These are phyloP conservation scores for Cirrhinus molitorella DNA, from an alignment of 2,797 vertebrate genomes.

Conservation along the genomic window DNA sequence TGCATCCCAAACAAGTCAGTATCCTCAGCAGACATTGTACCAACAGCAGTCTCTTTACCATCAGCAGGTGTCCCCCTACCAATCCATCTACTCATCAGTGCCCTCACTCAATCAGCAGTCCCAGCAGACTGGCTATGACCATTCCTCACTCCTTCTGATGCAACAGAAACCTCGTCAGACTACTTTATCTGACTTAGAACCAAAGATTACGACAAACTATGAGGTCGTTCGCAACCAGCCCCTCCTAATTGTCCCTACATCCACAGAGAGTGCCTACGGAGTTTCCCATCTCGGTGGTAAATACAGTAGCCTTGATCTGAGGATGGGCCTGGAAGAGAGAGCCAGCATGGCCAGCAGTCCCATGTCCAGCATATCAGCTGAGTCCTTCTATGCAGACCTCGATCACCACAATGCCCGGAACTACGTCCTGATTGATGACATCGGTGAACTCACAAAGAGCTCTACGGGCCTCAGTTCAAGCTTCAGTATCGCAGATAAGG, in stretches of 20 bases:
- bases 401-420: slow-evolving; percentile 93
- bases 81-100: slow-evolving; percentile 86
- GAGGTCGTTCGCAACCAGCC: slow-evolving; percentile 96
- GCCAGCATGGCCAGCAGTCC: slow-evolving; percentile 94
- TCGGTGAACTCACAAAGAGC: slow-evolving; percentile 95
- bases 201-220: slow-evolving; percentile 95
- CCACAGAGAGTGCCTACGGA: slow-evolving; percentile 88
- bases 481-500: slow-evolving; percentile 94
- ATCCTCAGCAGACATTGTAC: slow-evolving; percentile 90
- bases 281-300: slow-evolving; percentile 91
- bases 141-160: slow-evolving; percentile 91
- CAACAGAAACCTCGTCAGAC: slow-evolving; percentile 91
- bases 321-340: slow-evolving; percentile 93
- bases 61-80: slow-evolving; percentile 93
- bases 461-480: slow-evolving; percentile 86
- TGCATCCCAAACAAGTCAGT: slow-evolving; percentile 91
- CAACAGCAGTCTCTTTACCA: slow-evolving; percentile 93
- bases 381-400: slow-evolving; percentile 97
- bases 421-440: slow-evolving; percentile 97
- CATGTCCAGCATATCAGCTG: slow-evolving; percentile 97
- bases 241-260: slow-evolving; percentile 94
- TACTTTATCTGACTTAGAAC: slow-evolving; percentile 89
- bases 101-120: slow-evolving; percentile 87
- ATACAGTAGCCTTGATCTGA: slow-evolving; percentile 92
- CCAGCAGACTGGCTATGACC: slow-evolving; percentile 89